Conservation (phyloP, 2,888 invertebrate species). For the Aethes cnicana region DNA sequence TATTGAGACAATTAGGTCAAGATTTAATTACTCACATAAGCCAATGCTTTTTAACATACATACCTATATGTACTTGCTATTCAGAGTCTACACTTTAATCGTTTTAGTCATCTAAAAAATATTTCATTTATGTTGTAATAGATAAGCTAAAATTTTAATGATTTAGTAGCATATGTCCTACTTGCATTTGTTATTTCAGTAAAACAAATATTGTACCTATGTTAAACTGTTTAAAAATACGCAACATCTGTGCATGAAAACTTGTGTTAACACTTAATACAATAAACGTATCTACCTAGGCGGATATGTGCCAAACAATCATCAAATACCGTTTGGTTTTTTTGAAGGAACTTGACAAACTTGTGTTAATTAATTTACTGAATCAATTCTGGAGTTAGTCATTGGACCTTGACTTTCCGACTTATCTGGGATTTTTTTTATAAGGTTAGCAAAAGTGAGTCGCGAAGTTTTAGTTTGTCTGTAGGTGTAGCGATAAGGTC, state of each 20-base stretch:
- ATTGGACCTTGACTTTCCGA: too few relatives aligned
- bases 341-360: neutral
- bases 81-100: conserved; percentile 1
- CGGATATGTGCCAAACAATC: conserved; percentile 45
- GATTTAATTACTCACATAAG: neutral
- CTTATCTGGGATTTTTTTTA: neutral
- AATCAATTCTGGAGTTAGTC: neutral
- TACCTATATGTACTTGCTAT: too few relatives aligned
- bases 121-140: conserved; percentile 15
- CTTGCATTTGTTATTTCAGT: conserved; percentile 8
- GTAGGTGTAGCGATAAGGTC: conserved; percentile 12
- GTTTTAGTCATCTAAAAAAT: conserved; percentile 23
- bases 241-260: conserved; percentile 5
- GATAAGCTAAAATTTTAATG: conserved; percentile 13
- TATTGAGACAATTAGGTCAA: neutral
- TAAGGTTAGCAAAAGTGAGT: neutral
- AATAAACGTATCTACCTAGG: neutral
- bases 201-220: too few relatives aligned
- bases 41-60: too few relatives aligned
- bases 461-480: neutral
- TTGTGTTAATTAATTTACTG: neutral
- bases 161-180: neutral
- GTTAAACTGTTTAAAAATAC: neutral
- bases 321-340: conserved; percentile 37
- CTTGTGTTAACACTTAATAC: neutral